Conservation (phyloP, 2,113 vertebrate species). For the Paracyprichromis sp. region DNA sequence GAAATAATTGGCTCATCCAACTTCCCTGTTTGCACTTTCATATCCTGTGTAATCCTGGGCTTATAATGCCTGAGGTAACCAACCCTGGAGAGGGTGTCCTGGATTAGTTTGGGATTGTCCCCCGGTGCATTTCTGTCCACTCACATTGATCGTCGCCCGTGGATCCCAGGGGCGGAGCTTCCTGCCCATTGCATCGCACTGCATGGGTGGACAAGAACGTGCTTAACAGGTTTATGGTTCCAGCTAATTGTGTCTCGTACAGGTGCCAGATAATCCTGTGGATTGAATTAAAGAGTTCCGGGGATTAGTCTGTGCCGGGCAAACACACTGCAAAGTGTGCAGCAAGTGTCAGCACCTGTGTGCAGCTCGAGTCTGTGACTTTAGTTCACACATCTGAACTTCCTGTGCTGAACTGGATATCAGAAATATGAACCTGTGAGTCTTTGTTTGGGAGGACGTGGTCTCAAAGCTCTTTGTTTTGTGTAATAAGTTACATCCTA, state of each 20-base stretch:
- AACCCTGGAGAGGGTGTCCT: constrained; percentile 25
- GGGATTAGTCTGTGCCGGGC: constrained; percentile 58
- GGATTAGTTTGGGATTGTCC: constrained; percentile 40
- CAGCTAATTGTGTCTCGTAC: not conserved
- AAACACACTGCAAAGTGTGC: not conserved
- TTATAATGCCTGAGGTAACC: constrained; percentile 30
- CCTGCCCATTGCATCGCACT: not conserved
- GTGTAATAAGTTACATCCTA: not conserved
- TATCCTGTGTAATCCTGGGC: constrained; percentile 53
- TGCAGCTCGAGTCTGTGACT: not conserved
- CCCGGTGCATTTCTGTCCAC: constrained; percentile 22
- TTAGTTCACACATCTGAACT: not conserved
- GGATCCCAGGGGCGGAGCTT: not conserved
- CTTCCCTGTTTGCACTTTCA: constrained; percentile 22
- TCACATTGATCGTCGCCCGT: constrained; percentile 2
- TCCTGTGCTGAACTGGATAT: not conserved
- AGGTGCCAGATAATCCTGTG: constrained; percentile 36
- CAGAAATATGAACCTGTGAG: not conserved
- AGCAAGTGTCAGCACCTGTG: not conserved
- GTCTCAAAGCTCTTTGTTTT: not conserved
- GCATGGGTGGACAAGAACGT: not conserved
- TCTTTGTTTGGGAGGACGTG: not conserved
- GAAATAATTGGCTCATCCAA: constrained; percentile 48
- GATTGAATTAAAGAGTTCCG: constrained; percentile 57
- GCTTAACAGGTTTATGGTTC: constrained; percentile 18